Base-by-base conservation (phyloP, 2,888 invertebrate species). In the Latrodectus elegans region DNA sequence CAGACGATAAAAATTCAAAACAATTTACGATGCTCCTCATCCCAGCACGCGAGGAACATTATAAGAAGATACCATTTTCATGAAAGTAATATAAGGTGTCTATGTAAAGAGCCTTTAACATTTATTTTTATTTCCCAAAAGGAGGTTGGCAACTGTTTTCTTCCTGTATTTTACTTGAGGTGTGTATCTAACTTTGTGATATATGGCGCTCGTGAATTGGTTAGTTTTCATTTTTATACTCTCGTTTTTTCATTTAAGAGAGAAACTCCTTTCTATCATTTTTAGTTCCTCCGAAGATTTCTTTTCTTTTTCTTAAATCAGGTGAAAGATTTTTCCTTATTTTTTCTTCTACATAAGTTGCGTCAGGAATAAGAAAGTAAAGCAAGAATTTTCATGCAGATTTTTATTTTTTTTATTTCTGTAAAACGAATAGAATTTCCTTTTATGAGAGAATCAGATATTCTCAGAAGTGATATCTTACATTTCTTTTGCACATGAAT, bases 1-100 rank as follows among this genome's bases (percentile, higher is more conserved):
- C 65, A 73, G 52, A 65, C 65, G 80, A 81, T 81, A 81, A 53
- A 65, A 81, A 65, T 81, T 81, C 49, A 11, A 22, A 79, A 79
- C 60, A 55, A 70, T 70, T 70, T 70, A 53, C 70, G 26, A 38
- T 26, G 64, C 49, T 22, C 53, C 38, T 75, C 15, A 75, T 60
- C 26, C 8, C 22, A 73, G 17, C n/a, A 73, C 15, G 73, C 52
- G n/a, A 53, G 51, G n/a, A 73, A 73, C 53, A 17, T 52, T 52
- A 15, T 53, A 73, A 49, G 51, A 49, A 26, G 73, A 52, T 52
- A 60, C n/a, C 60, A n/a, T 60, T 60, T 60, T 60, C 60, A 11
- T 15, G 60, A 60, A 60, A 60, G 60, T 60, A 60, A 60, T 60
- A 60, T 60, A 60, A 38, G 60, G 60, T 60, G 60, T 60, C 60